phyloP scores from a whole-genome alignment of 2,797 vertebrate species.

The Glossophaga mutica region DNA sequence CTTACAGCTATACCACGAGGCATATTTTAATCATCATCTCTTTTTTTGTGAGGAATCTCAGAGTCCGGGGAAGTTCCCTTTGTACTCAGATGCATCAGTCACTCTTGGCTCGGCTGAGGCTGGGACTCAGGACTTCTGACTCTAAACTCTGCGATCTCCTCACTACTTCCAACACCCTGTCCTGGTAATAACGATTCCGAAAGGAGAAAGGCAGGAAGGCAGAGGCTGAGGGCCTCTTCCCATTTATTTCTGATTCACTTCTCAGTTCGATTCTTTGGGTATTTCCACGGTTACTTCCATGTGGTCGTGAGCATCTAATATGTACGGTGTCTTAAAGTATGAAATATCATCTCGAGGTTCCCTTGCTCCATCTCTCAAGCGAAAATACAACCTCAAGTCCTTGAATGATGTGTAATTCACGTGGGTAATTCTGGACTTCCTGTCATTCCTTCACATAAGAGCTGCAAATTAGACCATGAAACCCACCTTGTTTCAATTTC shows the following conservation, averaged over 20 bases:
- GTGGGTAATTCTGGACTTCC: background rate
- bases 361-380: background rate
- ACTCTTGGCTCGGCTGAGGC: background rate
- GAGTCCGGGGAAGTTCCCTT: background rate
- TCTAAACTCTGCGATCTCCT: background rate
- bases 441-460: background rate
- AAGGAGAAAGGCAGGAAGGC: background rate
- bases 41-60: background rate
- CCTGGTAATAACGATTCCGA: background rate
- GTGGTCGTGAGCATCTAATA: background rate
- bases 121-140: background rate
- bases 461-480: background rate
- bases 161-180: background rate
- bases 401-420: background rate
- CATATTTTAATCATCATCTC: background rate
- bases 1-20: background rate
- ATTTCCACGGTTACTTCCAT: background rate
- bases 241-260: background rate
- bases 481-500: slow-evolving; percentile 38
- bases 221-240: background rate
- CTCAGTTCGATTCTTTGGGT: background rate
- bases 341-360: background rate
- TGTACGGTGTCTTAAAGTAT: background rate
- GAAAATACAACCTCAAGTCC: background rate
- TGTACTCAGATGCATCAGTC: background rate